Percentiles rank a stretch among this genome's conserved stretches.
These are phyloP conservation scores for Scalopus aquaticus DNA, from an alignment of 2,113 vertebrate species.

Conservation along the genomic window DNA sequence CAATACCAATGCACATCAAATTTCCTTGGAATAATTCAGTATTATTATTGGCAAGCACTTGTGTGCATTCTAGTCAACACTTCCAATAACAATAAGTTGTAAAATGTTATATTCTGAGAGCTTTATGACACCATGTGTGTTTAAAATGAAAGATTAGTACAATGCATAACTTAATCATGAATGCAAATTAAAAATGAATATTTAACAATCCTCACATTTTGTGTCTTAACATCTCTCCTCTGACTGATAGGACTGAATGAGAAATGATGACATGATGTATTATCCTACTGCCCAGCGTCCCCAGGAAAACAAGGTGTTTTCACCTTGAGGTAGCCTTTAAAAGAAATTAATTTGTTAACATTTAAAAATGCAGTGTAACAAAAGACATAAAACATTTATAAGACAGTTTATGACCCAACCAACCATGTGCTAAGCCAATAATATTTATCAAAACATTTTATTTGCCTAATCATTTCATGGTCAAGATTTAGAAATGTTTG, in stretches of 20 bases:
- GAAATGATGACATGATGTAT: conserved; percentile 75
- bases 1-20: conserved; percentile 37
- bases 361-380: conserved; percentile 78
- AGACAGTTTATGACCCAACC: conserved; percentile 76
- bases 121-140: conserved; percentile 67
- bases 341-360: conserved; percentile 84
- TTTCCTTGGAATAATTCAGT: conserved; percentile 83
- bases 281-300: conserved; percentile 54
- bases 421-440: conserved; percentile 71
- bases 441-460: conserved; percentile 82
- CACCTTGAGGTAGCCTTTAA: conserved; percentile 84
- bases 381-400: conserved; percentile 81
- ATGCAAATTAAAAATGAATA: conserved; percentile 84
- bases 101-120: conserved; percentile 77
- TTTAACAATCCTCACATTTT: conserved; percentile 82
- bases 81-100: conserved; percentile 70
- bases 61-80: conserved; percentile 67
- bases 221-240: conserved; percentile 79
- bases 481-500: conserved; percentile 81
- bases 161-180: conserved; percentile 82
- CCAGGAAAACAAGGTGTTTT: conserved; percentile 71
- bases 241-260: conserved; percentile 70
- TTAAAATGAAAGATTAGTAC: conserved; percentile 78
- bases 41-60: conserved; percentile 74
- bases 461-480: conserved; percentile 80